Base-by-base conservation (phyloP, 2,888 invertebrate genomes). In the Nebria brevicollis region DNA sequence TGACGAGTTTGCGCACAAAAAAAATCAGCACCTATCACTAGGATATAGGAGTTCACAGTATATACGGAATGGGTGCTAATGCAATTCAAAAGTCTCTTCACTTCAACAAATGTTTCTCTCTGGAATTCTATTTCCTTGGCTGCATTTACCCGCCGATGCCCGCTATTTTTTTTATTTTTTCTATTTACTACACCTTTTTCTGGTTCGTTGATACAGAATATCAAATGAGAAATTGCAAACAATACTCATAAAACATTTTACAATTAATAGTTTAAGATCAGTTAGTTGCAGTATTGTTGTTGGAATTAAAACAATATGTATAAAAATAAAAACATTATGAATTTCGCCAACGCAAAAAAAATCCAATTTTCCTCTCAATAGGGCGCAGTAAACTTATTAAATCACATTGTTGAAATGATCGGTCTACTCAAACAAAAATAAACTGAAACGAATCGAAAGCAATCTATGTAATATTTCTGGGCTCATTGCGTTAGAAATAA, bases 1-100 rank as follows among this genome's bases (percentile, higher is more conserved):
- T 54, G 54, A 54, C 11, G 54, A 54, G 54, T 54, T 54, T 54
- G 54, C 7, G 54, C 54, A 54, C 54, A 54, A 54, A 70, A 20
- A 5, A 70, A 20, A 20, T 20, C 10, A 25, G 70, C 54, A 34
- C 34, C 34, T 34, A 34, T 34, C 34, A 34, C 11, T 13, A 70
- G 11, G 70, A 7, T 70, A 70, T 26, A 34, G 70, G 70, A 26
- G 70, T 70, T 70, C 70, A 70, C 26, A 34, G 25, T 25, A 20
- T 34, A 34, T 70, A 26, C 70, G 20, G 15, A 66, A 68, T 34
- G 66, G 42, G 77, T 43, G 68, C 77, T 77, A 77, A 77, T 77
- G 42, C 68, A 77, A 77, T 77, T 77, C 68, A 77, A 66, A 77
- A 77, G 77, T 77, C 77, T 77, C 43, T 66, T 77, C 68, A 77